phyloP scores from a whole-genome alignment of 2,888 invertebrate genomes.

The Blastobasis adustella region DNA sequence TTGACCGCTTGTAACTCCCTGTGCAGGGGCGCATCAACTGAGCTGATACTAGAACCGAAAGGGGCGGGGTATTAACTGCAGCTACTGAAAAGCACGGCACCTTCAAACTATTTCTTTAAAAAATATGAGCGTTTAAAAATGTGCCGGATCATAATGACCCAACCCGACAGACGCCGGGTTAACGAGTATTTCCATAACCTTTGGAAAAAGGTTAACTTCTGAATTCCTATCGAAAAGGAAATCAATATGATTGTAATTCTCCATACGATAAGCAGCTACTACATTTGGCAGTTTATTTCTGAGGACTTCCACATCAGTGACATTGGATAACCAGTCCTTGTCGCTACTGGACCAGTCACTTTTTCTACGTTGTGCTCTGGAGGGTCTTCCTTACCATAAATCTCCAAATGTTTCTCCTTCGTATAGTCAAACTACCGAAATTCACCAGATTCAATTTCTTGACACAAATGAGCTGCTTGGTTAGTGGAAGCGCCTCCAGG shows the following conservation, averaged over 20 bases:
- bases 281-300: background rate
- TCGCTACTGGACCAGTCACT: background rate
- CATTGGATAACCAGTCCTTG: background rate
- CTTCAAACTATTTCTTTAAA: too few relatives aligned
- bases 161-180: too few relatives aligned
- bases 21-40: too few relatives aligned
- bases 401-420: background rate
- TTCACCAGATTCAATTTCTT: background rate
- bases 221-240: background rate
- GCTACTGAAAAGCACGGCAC: too few relatives aligned
- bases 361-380: background rate
- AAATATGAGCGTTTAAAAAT: too few relatives aligned
- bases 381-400: background rate
- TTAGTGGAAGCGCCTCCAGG: background rate
- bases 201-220: background rate
- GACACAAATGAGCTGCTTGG: background rate
- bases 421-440: background rate
- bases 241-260: background rate
- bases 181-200: too few relatives aligned
- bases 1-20: too few relatives aligned
- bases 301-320: background rate
- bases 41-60: too few relatives aligned
- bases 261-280: background rate
- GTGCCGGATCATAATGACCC: too few relatives aligned
- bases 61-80: too few relatives aligned